These are phyloP conservation scores for Drosophila ambigua DNA, from an alignment of 1,140 invertebrate species.

Conservation along the genomic window DNA sequence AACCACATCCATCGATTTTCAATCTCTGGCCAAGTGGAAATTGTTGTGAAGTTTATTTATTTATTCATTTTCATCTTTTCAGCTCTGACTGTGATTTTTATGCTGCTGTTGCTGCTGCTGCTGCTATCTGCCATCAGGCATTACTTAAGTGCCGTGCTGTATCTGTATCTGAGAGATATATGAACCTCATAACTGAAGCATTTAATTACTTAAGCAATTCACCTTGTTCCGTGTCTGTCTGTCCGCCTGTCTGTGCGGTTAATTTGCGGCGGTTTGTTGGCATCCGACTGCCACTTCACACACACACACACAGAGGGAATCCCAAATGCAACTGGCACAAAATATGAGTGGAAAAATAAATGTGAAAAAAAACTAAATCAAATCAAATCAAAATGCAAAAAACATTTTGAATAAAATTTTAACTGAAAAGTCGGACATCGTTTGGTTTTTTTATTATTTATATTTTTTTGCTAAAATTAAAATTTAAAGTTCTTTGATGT, in stretches of 20 bases:
- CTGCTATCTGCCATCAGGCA: neutral
- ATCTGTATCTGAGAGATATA: too few relatives aligned
- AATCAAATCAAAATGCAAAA: neutral
- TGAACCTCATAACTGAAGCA: constrained; percentile 18
- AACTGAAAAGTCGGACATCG: too few relatives aligned
- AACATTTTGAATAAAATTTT: neutral
- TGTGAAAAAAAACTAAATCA: neutral
- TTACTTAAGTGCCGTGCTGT: neutral
- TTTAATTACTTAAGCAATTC: constrained; percentile 58
- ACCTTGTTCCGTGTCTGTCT: neutral
- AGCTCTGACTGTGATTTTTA: neutral
- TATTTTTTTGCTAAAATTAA: too few relatives aligned
- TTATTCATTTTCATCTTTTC: constrained; percentile 36
- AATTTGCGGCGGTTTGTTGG: constrained; percentile 26
- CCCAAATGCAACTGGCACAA: too few relatives aligned
- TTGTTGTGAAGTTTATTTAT: constrained; percentile 49
- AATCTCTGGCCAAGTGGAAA: constrained; percentile 38
- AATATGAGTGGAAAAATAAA: neutral
- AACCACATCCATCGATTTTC: constrained; percentile 52
- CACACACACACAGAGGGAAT: neutral
- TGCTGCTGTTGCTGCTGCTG: neutral
- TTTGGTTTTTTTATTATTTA: neutral
- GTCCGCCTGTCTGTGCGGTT: neutral
- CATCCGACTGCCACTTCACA: neutral
- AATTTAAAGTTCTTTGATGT: neutral